These are phyloP conservation scores for Corythoichthys haematopterus DNA, from an alignment of 2,113 vertebrate genomes.

Conservation along the genomic window DNA sequence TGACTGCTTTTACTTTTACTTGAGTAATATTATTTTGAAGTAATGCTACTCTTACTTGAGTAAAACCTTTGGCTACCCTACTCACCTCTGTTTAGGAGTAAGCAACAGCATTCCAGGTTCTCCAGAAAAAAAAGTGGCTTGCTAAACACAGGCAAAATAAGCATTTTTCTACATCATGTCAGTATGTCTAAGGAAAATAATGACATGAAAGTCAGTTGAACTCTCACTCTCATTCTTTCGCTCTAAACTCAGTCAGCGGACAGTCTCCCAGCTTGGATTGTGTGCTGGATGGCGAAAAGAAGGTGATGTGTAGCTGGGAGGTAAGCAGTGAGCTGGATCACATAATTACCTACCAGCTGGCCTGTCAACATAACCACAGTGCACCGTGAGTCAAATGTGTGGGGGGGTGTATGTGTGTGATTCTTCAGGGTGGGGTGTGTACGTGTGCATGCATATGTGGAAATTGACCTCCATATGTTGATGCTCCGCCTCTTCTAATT, in stretches of 20 bases:
- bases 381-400: constrained; percentile 32
- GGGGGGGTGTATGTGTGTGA: neutral
- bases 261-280: constrained; percentile 50
- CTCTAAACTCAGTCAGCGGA: constrained; percentile 18
- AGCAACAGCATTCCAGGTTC: too few species aligned
- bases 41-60: too few species aligned
- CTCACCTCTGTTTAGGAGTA: too few species aligned
- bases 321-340: constrained; percentile 48
- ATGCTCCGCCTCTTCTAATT: neutral
- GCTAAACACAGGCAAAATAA: too few species aligned
- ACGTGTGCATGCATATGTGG: neutral
- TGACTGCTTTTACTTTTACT: too few species aligned
- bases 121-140: too few species aligned
- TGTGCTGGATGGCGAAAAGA: constrained; percentile 45
- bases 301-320: constrained; percentile 62
- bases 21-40: too few species aligned
- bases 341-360: constrained; percentile 55
- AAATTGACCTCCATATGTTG: neutral
- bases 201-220: too few species aligned
- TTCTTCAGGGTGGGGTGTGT: too few species aligned
- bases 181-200: neutral
- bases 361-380: constrained; percentile 17
- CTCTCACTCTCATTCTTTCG: constrained; percentile 1
- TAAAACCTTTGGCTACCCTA: too few species aligned
- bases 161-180: too few species aligned